Base-by-base conservation (phyloP, 2,797 vertebrate species). In the Scolopax bukidnonensis region DNA sequence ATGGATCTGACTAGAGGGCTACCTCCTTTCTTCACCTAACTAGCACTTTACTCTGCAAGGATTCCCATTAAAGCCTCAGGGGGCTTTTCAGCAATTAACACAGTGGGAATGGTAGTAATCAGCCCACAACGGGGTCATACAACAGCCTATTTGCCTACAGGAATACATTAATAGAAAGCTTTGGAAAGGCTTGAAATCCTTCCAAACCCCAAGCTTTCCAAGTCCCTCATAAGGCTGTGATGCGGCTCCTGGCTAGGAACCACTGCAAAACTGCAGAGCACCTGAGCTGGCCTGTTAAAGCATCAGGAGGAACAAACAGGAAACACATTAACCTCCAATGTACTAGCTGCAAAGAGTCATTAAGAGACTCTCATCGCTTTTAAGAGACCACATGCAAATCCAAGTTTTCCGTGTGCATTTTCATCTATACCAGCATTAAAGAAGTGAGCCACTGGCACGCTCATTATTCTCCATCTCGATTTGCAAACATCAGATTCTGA, bases 81-180 rank as follows among this genome's bases (percentile, higher is more conserved):
- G 68, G 9, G 57, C 33, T 94, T 93, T 87, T 87, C 82, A 90
- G 86, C 73, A 89, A 94, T 94, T 96, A 94, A 69, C 84, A 51
- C 89, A 65, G 73, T 25, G 13, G 84, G 76, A 83, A 93, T 13
- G 30, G 75, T 32, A 75, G 64, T 40, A 91, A 93, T 90, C 64
- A 91, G 71, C 69, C 65, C 61, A 68, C 45, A 85, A 25, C 0
- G 1, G 71, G 69, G 60, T 74, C 16, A 11, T 25, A 41, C 82
- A 89, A 43, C 73, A 87, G 69, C 40, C 47, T 83, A 68, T 92
- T 83, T 90, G 43, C 83, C 82, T 79, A 84, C 61, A 89, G 82
- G 71, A 54, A 43, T 54, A 47, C 61, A 41, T 51, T 92, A 94
- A 59, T 23, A 71, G 48, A 89, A 85, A 87, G 63, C 48, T 80